phyloP scores from a whole-genome alignment of 2,113 vertebrate species.

The Larimichthys crocea region DNA sequence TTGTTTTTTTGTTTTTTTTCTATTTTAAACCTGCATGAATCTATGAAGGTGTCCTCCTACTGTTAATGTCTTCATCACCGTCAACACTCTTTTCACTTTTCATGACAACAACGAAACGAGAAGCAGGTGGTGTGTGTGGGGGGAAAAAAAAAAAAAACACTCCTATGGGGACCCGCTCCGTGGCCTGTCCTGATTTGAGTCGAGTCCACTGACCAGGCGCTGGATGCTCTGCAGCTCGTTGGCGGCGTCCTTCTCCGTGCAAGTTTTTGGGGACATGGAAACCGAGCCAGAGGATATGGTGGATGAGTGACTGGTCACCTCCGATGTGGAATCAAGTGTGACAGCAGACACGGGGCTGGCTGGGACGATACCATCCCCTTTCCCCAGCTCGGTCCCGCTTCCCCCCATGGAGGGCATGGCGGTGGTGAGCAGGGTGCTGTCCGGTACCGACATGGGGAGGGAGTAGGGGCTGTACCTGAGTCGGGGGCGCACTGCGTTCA shows the following conservation, averaged over 20 bases:
- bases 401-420: slow-evolving; percentile 86
- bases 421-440: slow-evolving; percentile 90
- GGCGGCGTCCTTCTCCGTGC: slow-evolving; percentile 90
- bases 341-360: slow-evolving; percentile 88
- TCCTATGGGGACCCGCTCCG: slow-evolving; percentile 91
- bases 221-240: slow-evolving; percentile 98
- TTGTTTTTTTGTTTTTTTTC: slow-evolving; percentile 39
- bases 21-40: slow-evolving; percentile 73
- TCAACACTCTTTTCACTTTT: slow-evolving; percentile 56
- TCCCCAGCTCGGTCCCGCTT: slow-evolving; percentile 79
- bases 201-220: slow-evolving; percentile 95
- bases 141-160: neutral
- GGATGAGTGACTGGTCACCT: slow-evolving; percentile 94
- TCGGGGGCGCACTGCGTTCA: slow-evolving; percentile 92
- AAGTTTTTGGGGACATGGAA: slow-evolving; percentile 92
- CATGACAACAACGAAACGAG: slow-evolving; percentile 57
- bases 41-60: slow-evolving; percentile 67
- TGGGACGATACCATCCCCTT: slow-evolving; percentile 81
- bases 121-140: slow-evolving; percentile 45
- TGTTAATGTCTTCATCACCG: slow-evolving; percentile 53
- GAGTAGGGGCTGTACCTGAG: slow-evolving; percentile 97
- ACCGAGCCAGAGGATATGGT: slow-evolving; percentile 90
- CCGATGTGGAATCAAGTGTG: slow-evolving; percentile 92
- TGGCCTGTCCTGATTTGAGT: slow-evolving; percentile 92
- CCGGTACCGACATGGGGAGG: slow-evolving; percentile 90